Evolutionary conservation across 1,140 invertebrate species (phyloP), one percentile per base, ranked within the genome.

Genomic region (Rhagoletis zephyria): DNA sequence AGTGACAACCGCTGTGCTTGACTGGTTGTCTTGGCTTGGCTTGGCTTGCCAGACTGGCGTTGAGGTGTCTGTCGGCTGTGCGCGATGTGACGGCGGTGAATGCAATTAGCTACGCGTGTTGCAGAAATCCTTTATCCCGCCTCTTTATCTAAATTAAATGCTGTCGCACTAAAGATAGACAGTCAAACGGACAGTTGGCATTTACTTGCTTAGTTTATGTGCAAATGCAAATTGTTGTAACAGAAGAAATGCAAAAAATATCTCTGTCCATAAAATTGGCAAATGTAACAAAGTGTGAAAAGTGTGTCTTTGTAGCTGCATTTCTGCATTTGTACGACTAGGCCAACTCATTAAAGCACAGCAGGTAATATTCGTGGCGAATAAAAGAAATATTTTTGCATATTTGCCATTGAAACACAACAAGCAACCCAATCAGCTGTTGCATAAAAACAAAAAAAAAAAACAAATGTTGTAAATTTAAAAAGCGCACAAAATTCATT

Each of bases 141-240:
- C n/a, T 10, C 74, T 81, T 81, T 81, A 81, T 81, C 74, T 19
- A 30, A 81, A 56, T 81, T 19, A 81, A 81, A 51, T 81, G 74
- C 48, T 56, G 42, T 81, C 74, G 16, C n/a, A 48, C 19, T 56
- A 30, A 51, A 81, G 3, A 67, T 4, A 67, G 64, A 65, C 19
- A 65, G 64, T 30, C 64, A 30, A 4, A 65, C 64, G 45, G 42
- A 12, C 67, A 74, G 14, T 45, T 48, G 16, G 74, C 74, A 81
- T 81, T 81, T n/a, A 56, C 74, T 51, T 56, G 42, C 10, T 6
- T 7, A 48, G 74, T 30, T 81, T 81, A 70, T 67, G 64, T 40
- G 30, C n/a, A 5, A 48, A 45, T 74, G 67, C 67, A 74, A 74
- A 74, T 74, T 48, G 67, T 42, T 60, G 1, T 63, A 63, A 48